Evolutionary conservation across 2,113 vertebrate genomes (phyloP), one percentile per base, ranked within the genome.

Genomic region (Prochilodus magdalenae): DNA sequence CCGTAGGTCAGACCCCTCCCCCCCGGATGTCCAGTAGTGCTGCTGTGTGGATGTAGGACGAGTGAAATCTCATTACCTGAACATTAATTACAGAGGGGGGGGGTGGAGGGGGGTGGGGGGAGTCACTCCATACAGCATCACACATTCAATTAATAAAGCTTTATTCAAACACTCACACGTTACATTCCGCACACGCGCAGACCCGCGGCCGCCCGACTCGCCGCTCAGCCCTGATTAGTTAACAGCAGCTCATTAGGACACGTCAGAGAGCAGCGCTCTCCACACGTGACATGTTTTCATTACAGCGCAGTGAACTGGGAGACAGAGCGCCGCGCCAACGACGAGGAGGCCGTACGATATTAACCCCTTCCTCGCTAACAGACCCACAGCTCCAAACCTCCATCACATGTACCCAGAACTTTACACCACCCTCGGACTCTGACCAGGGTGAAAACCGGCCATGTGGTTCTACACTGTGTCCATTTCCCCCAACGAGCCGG

Each of bases 191-290:
- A 55, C 40, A 44, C 8, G 5, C 1, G 5, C 40, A 4, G 4
- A 44, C 1, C 40, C 8, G 40, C 40, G 5, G 4, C 40, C 11
- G 4, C 8, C 40, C 65, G 73, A 55, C 73, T 71, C 49, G 8
- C 70, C 57, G 53, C 27, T 53, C 62, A 72, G 63, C 15, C 0
- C 67, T 72, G 36, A 53, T 18, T 76, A 55, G 53, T 75, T 80
- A 77, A 80, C 47, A 80, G 73, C 53, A 16, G 15, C 47, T 22
- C 57, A 77, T 81, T 77, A 81, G 29, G 26, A 33, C 22, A 77
- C 66, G 57, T 77, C 73, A 81, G 77, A 51, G 49, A 47, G 27
- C 66, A 27, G 1, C 49, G 65, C 60, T 30, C 67, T 67, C 29
- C 73, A 59, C 49, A 59, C 60, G 76, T 47, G 26, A 66, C 44